Evolutionary conservation across 2,113 vertebrate species (phyloP).

Genomic region (Furnarius figulus): DNA sequence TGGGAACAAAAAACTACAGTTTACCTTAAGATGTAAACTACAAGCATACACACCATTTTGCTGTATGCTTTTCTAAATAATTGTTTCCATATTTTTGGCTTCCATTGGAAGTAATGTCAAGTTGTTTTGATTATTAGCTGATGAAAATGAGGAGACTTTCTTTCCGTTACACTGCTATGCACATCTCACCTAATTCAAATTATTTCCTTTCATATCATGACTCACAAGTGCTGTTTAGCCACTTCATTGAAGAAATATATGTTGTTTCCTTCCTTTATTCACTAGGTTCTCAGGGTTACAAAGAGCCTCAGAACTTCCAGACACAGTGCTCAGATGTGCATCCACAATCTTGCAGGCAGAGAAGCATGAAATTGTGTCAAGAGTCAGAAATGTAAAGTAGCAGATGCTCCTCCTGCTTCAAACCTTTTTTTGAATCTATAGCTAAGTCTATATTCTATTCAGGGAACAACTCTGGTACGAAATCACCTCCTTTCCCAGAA

Average conservation of each 20-base stretch:
- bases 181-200: conserved; percentile 70
- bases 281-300: not conserved
- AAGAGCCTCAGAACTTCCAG: conserved; percentile 30
- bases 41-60: conserved; percentile 52
- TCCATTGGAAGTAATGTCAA: conserved; percentile 63
- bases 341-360: not conserved
- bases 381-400: not conserved
- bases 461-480: not conserved
- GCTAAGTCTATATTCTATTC: not conserved
- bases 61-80: conserved; percentile 68
- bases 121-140: conserved; percentile 76
- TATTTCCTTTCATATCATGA: conserved; percentile 65
- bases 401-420: not conserved
- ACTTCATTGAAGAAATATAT: conserved; percentile 53
- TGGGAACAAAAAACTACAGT: conserved; percentile 51
- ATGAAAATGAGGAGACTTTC: conserved; percentile 70
- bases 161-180: conserved; percentile 40
- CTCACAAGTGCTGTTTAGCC: conserved; percentile 50
- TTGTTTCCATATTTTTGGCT: conserved; percentile 76
- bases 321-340: not conserved
- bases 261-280: conserved; percentile 14
- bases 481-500: not conserved
- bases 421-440: not conserved
- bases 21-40: conserved; percentile 65
- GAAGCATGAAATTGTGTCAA: not conserved